A percentile compares a stretch with the other conserved stretches of the same genome.
Evolutionary conservation across 2,888 invertebrate genomes (phyloP).

Genomic region (Drepana falcataria): DNA sequence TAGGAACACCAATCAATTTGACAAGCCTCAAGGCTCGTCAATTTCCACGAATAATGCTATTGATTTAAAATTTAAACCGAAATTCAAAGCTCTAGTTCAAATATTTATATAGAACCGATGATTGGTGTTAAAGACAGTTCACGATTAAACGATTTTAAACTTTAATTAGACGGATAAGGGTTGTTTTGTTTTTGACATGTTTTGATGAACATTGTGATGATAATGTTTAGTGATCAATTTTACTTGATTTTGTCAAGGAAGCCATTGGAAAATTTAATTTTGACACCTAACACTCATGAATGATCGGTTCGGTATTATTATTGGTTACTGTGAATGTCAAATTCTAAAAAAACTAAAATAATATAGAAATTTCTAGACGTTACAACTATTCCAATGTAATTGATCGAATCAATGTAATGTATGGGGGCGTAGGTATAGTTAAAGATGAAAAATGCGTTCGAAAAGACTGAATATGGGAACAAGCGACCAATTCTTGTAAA

Average conservation of each 20-base stretch:
- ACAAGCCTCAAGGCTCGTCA: not conserved
- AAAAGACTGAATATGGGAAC: too few species aligned
- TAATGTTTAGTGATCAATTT: not conserved
- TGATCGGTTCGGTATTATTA: too few species aligned
- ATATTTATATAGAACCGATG: not conserved
- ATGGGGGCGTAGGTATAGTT: too few species aligned
- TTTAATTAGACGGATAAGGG: not conserved
- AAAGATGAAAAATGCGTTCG: too few species aligned
- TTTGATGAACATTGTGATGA: not conserved
- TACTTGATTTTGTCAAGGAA: not conserved
- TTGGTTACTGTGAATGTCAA: too few species aligned
- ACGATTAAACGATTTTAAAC: not conserved
- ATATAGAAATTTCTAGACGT: too few species aligned
- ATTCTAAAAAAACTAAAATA: too few species aligned
- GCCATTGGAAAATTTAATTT: not conserved
- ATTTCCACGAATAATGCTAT: slow-evolving; percentile 1
- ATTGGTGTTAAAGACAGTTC: not conserved
- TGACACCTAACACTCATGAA: not conserved
- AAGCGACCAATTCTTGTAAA: too few species aligned
- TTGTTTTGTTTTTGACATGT: not conserved
- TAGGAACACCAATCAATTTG: not conserved
- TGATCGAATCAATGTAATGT: too few species aligned
- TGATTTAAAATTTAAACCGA: slow-evolving; percentile 1
- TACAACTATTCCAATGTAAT: too few species aligned
- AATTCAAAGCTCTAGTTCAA: not conserved